Evolutionary conservation across 2,888 invertebrate species (phyloP).

Genomic region (Stratiomys singularior): DNA sequence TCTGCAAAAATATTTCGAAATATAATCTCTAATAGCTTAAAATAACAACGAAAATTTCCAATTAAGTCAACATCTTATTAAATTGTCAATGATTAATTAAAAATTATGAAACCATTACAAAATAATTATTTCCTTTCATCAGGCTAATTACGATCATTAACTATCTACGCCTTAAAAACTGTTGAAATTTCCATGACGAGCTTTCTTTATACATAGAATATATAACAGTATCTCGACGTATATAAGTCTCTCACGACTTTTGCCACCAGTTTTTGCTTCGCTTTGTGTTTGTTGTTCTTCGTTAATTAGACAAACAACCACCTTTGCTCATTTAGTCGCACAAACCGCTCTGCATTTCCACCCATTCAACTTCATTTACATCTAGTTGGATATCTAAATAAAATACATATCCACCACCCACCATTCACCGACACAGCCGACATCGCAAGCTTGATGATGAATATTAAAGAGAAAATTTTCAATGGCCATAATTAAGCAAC

Average conservation of each 20-base stretch:
- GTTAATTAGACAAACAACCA: constrained; percentile 46
- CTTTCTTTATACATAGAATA: background rate
- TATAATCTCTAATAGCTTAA: background rate
- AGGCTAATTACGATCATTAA: constrained; percentile 53
- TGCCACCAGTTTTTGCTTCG: constrained; percentile 21
- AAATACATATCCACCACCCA: constrained; percentile 14
- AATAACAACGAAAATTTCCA: constrained; percentile 41
- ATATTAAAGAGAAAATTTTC: constrained; percentile 38
- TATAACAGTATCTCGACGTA: no score
- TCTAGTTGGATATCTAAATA: background rate
- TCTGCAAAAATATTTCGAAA: no score
- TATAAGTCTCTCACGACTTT: background rate
- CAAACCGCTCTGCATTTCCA: constrained; percentile 13
- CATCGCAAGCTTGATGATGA: constrained; percentile 26
- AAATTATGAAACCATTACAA: constrained; percentile 54
- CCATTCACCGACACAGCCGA: background rate
- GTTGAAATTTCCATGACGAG: constrained; percentile 31
- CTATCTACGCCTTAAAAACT: constrained; percentile 42
- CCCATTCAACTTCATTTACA: background rate
- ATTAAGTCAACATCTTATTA: constrained; percentile 49
- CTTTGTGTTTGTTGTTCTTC: constrained; percentile 27
- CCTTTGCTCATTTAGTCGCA: background rate
- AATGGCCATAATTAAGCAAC: constrained; percentile 47
- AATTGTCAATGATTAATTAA: constrained; percentile 53
- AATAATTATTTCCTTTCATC: constrained; percentile 54